Conservation (phyloP, 2,797 vertebrate species). For the Sphaeramia orbicularis region DNA sequence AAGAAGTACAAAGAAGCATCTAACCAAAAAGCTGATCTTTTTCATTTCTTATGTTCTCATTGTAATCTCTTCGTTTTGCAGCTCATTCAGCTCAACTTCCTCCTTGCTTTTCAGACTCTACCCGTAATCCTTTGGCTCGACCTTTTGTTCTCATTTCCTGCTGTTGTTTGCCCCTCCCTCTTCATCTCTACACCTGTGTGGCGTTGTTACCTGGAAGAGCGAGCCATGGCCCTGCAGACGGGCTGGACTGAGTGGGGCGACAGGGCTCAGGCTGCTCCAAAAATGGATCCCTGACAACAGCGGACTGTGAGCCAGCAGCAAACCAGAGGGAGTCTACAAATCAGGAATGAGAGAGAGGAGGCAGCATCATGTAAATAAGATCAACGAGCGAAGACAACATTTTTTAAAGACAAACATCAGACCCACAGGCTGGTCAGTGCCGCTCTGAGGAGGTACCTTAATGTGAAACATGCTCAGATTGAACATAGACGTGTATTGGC, state of each 20-base stretch:
- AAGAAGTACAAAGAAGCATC: too few relatives aligned
- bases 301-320: conserved; percentile 94
- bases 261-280: conserved; percentile 96
- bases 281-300: conserved; percentile 95
- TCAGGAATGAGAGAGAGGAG: conserved; percentile 6
- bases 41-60: too few relatives aligned
- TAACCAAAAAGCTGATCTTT: not conserved
- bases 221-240: conserved; percentile 94
- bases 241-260: conserved; percentile 94
- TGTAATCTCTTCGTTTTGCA: not conserved
- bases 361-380: conserved; percentile 42
- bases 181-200: conserved; percentile 1
- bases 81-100: conserved; percentile 34
- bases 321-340: conserved; percentile 90
- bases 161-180: not conserved
- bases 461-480: conserved; percentile 67
- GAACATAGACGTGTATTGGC: conserved; percentile 70
- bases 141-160: conserved; percentile 5
- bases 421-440: conserved; percentile 18
- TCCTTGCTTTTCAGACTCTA: conserved; percentile 25
- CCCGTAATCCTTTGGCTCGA: conserved; percentile 14
- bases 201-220: conserved; percentile 90
- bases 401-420: conserved; percentile 23
- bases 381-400: conserved; percentile 35
- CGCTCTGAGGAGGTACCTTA: conserved; percentile 45